phyloP scores from a whole-genome alignment of 2,113 vertebrate species.

The Crotalus tigris region DNA sequence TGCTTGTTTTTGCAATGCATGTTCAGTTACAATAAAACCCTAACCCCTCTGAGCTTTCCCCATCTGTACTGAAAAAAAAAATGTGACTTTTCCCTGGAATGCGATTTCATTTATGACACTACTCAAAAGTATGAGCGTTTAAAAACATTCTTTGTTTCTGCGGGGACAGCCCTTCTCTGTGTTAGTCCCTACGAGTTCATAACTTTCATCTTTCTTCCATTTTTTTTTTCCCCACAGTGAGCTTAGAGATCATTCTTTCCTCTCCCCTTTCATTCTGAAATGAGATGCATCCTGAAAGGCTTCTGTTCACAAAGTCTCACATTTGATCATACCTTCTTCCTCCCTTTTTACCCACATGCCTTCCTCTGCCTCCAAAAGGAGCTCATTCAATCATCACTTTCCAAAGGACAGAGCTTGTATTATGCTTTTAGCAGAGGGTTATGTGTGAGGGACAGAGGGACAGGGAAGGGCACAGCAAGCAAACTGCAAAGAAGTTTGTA shows the following conservation, averaged over 20 bases:
- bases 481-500: neutral
- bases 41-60: neutral
- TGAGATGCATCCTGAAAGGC: neutral
- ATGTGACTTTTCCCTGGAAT: neutral
- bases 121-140: neutral
- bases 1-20: neutral
- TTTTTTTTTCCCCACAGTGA: neutral
- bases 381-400: neutral
- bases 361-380: neutral
- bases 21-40: neutral
- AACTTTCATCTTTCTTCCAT: neutral
- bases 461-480: neutral
- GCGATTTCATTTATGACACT: neutral
- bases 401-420: neutral
- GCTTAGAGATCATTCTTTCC: neutral
- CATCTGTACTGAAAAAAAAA: neutral
- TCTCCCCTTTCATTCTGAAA: neutral
- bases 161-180: neutral
- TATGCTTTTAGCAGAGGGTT: neutral
- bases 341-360: neutral
- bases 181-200: neutral
- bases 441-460: neutral
- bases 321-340: neutral
- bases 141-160: neutral
- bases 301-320: neutral